Conservation (phyloP, 2,113 vertebrate species). For the Entomyzon cyanotis region DNA sequence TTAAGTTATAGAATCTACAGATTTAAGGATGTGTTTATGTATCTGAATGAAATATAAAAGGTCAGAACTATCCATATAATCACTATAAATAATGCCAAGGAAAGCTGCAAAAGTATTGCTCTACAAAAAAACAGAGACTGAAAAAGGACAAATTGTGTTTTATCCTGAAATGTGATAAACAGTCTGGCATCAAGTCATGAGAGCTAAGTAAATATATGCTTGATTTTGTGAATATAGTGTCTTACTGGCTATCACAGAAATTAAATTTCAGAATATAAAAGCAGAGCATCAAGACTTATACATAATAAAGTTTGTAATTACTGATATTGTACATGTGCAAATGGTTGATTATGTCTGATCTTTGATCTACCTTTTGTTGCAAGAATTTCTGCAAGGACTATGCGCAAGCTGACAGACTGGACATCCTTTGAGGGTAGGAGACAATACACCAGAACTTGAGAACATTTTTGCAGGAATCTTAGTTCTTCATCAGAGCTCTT, state of each 20-base stretch:
- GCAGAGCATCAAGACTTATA: background rate
- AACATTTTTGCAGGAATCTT: constrained; percentile 89
- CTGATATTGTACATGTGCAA: background rate
- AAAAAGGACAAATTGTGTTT: background rate
- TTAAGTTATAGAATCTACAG: background rate
- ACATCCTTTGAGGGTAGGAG: constrained; percentile 89
- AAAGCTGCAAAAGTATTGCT: background rate
- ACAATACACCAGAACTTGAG: constrained; percentile 89
- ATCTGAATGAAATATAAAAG: background rate
- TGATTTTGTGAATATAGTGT: background rate
- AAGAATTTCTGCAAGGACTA: constrained; percentile 94
- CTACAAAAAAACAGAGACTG: background rate
- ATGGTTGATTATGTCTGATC: background rate
- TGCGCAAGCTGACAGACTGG: constrained; percentile 88
- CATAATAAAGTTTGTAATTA: background rate
- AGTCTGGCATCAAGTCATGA: background rate
- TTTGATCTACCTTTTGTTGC: constrained; percentile 87
- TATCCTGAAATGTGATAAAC: background rate
- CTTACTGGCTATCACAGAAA: background rate
- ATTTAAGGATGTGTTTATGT: background rate
- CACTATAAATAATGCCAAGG: background rate
- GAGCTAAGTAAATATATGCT: background rate
- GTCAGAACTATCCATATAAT: background rate
- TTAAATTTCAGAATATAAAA: background rate
- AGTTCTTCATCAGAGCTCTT: constrained; percentile 86